Evolutionary conservation across 1,140 invertebrate species (phyloP).

Genomic region (Pseudomyrmex flavicornis): DNA sequence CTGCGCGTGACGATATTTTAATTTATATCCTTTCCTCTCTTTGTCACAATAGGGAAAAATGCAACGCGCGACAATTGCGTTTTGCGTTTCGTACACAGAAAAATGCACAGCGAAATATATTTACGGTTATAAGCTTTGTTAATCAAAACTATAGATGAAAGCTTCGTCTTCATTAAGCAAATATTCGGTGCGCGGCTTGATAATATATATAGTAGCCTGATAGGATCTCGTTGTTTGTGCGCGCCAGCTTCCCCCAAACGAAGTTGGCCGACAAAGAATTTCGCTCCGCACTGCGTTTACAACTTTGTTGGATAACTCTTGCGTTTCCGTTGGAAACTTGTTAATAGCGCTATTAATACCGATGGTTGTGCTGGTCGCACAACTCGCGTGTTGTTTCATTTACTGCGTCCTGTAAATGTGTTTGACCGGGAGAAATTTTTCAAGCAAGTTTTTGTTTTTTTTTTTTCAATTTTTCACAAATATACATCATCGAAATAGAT

Average conservation of each 20-base stretch:
- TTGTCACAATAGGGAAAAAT: not conserved
- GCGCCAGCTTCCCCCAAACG: not conserved
- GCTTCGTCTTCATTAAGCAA: not conserved
- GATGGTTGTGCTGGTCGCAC: not conserved
- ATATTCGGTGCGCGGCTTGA: not conserved
- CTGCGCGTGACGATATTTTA: not conserved
- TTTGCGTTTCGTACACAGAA: not conserved
- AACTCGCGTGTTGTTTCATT: not conserved
- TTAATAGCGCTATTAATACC: constrained; percentile 29
- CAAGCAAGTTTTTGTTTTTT: too few relatives aligned
- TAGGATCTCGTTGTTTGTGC: too few relatives aligned
- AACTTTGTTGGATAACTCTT: not conserved
- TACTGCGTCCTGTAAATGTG: not conserved
- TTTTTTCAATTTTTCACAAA: too few relatives aligned
- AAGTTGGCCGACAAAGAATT: constrained; percentile 24
- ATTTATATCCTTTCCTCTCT: not conserved
- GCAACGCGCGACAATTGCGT: not conserved
- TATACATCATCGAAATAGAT: not conserved
- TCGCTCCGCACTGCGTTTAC: not conserved
- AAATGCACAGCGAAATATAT: not conserved
- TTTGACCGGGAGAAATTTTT: too few relatives aligned
- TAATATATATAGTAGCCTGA: too few relatives aligned
- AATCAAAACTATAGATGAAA: not conserved
- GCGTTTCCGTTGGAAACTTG: not conserved
- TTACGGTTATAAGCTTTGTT: not conserved